Conservation (phyloP, 2,888 invertebrate genomes). For the Ochlodes sylvanus region DNA sequence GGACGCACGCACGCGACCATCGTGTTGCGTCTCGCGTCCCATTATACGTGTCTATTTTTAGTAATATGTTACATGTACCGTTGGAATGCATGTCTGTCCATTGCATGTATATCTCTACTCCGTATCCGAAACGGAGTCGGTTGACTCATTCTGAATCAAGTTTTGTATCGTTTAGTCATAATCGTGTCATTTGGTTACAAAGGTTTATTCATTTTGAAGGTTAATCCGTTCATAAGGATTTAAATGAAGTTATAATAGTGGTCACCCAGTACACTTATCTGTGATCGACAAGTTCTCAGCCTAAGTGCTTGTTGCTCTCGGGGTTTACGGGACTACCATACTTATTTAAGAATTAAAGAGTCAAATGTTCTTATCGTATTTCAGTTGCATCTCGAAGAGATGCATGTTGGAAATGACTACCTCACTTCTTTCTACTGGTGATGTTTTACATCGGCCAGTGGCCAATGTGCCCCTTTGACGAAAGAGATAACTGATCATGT, state of each 20-base stretch:
- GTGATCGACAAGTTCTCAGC: no score
- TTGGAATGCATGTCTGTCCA: conserved; percentile 58
- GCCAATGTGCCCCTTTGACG: no score
- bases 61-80: conserved; percentile 30
- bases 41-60: conserved; percentile 35
- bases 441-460: no score
- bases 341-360: no score
- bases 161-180: neutral
- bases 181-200: neutral
- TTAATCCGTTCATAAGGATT: neutral
- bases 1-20: conserved; percentile 52
- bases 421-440: no score
- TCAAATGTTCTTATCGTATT: no score
- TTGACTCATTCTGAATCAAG: conserved; percentile 14
- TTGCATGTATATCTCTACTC: conserved; percentile 37
- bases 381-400: no score
- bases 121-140: conserved; percentile 18
- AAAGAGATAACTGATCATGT: no score
- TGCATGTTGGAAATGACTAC: no score
- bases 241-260: neutral
- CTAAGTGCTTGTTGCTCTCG: no score
- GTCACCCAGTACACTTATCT: neutral
- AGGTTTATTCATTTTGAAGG: neutral
- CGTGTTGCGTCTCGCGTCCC: conserved; percentile 52
- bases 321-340: no score